Evolutionary conservation across 2,113 vertebrate genomes (phyloP), one percentile per base, ranked within the genome.

Genomic region (Elephantulus edwardii): DNA sequence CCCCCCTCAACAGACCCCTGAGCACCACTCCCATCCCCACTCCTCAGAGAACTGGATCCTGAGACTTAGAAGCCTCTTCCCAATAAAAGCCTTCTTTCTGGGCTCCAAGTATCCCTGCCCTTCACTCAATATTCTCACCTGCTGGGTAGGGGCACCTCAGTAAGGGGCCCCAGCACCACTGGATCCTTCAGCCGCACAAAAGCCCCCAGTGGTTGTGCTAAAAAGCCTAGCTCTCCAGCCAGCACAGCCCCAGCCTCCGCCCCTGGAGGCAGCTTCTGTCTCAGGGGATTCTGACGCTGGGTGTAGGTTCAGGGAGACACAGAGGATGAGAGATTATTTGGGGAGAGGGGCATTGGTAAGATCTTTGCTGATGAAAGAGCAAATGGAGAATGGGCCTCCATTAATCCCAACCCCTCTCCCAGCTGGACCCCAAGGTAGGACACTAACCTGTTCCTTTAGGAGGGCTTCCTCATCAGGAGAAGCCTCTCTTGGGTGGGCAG

Each of bases 61-160:
- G 44, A 83, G 40, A 71, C 20, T 16, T 40, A 24, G n/a, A 26
- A 79, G 11, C 42, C 28, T 35, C 17, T 86, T 56, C 46, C n/a
- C 28, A 35, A 17, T 50, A 56, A 60, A 62, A n/a, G 24, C 19
- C n/a, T 35, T 72, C 26, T 76, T 50, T 74, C 56, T 44, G 56
- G 56, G 35, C 8, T 20, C 71, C 54, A 48, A 44, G 64, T 75
- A 42, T 4, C 28, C 35, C 66, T 6, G 17, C 48, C 17, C 66
- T 33, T 24, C 42, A 35, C 20, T 22, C 33, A 42, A 30, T 44
- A 60, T 52, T 71, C 88, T 96, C 96, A 98, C 98, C 98, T 98
- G 97, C 97, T 98, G n/a, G 98, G 97, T 19, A 98, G 95, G 79
- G 96, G 68, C 3, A 98, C 96, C 91, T 98, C 98, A 0, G 94